Evolutionary conservation across 2,113 vertebrate species (phyloP), one percentile per base, ranked within the genome.

Genomic region (Osmerus eperlanus): DNA sequence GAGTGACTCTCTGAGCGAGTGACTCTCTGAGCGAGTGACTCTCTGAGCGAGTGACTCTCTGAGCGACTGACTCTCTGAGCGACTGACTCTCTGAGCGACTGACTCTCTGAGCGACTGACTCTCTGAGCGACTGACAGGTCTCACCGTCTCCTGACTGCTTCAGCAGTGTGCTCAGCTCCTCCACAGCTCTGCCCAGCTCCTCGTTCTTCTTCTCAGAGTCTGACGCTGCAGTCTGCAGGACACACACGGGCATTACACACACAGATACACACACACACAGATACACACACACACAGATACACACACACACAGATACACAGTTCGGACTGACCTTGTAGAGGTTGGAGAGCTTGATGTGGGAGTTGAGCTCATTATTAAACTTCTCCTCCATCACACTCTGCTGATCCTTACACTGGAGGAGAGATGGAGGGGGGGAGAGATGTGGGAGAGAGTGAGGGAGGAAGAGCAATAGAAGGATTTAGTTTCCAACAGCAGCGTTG

Each of bases 361-460:
- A 96, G 70, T 96, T 98, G 77, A 98, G 89, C 74, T 99, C 97
- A 84, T 93, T 98, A 71, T 94, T 93, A 78, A 97, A 98, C 88
- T 96, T 96, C 76, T 97, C 96, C 85, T 98, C 97, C 94, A 97
- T 96, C 66, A 91, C 76, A 58, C 89, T 88, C 70, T 90, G 93
- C 67, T 97, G 95, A n/a, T 99, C 96, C 87, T 98, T 98, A 71
- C 92, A 36, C 32, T 36, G 5, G 4, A 47, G 41, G 41, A 47
- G 1, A 8, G 32, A 36, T 5, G 32, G 32, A 36, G 32, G 32
- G 32, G 3, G 41, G 41, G 41, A 47, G 41, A 11, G 2, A 47
- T 2, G 41, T 9, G 41, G 41, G 41, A 47, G 41, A 47, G 41
- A 47, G 9, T 0, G 41, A 11, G 9, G 9, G 41, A 11, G 25